Base-by-base conservation (phyloP, 1,140 invertebrate species). In the Drosophila erecta region DNA sequence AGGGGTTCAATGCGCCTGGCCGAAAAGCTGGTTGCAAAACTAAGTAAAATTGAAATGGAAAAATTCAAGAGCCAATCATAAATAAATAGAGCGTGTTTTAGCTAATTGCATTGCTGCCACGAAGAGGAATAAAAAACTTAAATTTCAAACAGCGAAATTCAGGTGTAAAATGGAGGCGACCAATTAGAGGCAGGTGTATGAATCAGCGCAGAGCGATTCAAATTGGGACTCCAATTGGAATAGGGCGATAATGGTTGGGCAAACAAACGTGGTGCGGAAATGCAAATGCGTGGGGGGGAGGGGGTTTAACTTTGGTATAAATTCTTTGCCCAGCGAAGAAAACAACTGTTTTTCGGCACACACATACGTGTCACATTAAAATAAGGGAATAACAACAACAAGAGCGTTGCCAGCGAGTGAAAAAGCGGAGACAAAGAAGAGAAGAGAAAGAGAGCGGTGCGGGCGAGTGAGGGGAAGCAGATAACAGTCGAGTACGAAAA, bases 401-500 rank as follows among this genome's bases (percentile, higher is more conserved):
- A 17, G 15, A 44, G 11, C 10, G 17, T 20, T 20, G 37, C 27
- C 64, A 87, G 75, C 69, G 70, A 76, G 73, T 79, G 46, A 46
- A 41, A 71, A 85, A 80, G 81, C 66, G 41, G 73, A 85, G 81
- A 86, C 83, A 86, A 86, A 86, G 83, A 86, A 87, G 72, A 59
- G 62, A 70, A 59, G 69, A 58, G 69, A 85, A 79, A 66, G 47
- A 47, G 76, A 57, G 12, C 5, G 37, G 11, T 14, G 14, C 30
- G 37, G 49, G 41, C n/a, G 24, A 15, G 37, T 66, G 54, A 67
- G 46, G 56, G 15, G 20, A 14, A 30, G 58, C 41, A 77, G 74
- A 77, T 81, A 81, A 85, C 54, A 79, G 75, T 70, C 64, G 69
- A 79, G 49, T 73, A 71, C 49, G 41, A 44, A 15, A 38, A 65